These are phyloP conservation scores for Acomys russatus DNA, from an alignment of 2,797 vertebrate species.

Conservation along the genomic window DNA sequence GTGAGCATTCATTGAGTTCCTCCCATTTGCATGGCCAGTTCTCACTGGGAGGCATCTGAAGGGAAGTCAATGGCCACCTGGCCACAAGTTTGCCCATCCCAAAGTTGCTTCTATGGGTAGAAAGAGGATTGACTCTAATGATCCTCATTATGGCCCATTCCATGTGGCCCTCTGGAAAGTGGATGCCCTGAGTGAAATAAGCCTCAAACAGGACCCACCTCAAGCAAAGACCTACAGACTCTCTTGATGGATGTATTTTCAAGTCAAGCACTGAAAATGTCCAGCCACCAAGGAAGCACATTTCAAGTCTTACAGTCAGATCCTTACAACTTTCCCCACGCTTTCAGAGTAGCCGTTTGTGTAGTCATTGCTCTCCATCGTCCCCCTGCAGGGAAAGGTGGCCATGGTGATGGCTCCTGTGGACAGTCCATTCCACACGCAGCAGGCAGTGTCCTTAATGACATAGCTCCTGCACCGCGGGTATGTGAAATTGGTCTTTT, in stretches of 20 bases:
- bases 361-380: background rate
- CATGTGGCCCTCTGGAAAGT: rapidly evolving
- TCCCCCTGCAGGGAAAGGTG: constrained; percentile 56
- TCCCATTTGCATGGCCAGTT: background rate
- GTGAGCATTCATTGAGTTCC: background rate
- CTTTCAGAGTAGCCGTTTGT: constrained; percentile 56
- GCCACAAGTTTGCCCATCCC: background rate
- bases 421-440: background rate
- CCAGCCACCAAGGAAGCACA: background rate
- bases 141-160: too few relatives aligned
- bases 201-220: background rate
- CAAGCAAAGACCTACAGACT: rapidly evolving
- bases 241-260: background rate
- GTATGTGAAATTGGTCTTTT: constrained; percentile 38
- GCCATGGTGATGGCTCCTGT: background rate
- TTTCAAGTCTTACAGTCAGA: background rate
- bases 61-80: rapidly evolving
- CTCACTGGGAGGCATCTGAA: background rate
- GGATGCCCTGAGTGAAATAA: background rate
- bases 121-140: background rate
- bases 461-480: constrained; percentile 47
- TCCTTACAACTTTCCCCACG: too few relatives aligned
- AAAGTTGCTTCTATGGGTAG: rapidly evolving
- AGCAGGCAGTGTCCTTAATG: constrained; percentile 62
- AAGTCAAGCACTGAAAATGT: background rate